Evolutionary conservation across 2,113 vertebrate genomes (phyloP), one percentile per base, ranked within the genome.

Genomic region (Megaceryle maxima): DNA sequence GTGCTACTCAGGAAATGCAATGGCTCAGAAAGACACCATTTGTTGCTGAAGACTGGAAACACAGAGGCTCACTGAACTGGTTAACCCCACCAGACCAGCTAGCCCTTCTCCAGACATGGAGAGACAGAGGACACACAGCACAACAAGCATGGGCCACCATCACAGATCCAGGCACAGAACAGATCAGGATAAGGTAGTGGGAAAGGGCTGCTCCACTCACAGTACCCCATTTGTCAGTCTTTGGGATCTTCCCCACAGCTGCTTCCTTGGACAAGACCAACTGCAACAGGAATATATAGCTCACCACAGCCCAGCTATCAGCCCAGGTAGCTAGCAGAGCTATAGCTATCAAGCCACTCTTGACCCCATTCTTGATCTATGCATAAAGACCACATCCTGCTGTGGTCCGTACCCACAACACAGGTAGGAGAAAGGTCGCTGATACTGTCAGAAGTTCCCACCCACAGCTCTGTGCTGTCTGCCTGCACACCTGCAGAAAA

Each of bases 361-460:
- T 51, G 18, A 87, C 41, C 37, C 56, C 70, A 18, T 93, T 90
- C 57, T 59, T 72, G 51, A 73, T 51, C 63, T 69, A 4, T 4
- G 1, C 59, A 50, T 16, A n/a, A 33, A 74, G 74, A 33, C 85
- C 80, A 83, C 79, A 86, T 92, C 76, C 83, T 88, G 66, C 56
- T 64, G 51, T 2, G 3, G 63, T 31, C 19, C 0, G 0, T 9
- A 11, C 35, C 37, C 56, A 67, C 76, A 77, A 33, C 22, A 46
- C 26, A 76, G 53, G 46, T 1, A 83, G 24, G 6, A 83, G 29
- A 88, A 50, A 64, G 31, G 19, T 33, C 3, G 77, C 66, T 51
- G 51, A n/a, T 55, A 15, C 63, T 17, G 37, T 22, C 48, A 88
- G 39, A 88, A 5, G 46, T 68, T 93, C 33, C 83, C 57, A 59